phyloP scores from a whole-genome alignment of 2,797 vertebrate genomes.

The Acanthiza pusilla region DNA sequence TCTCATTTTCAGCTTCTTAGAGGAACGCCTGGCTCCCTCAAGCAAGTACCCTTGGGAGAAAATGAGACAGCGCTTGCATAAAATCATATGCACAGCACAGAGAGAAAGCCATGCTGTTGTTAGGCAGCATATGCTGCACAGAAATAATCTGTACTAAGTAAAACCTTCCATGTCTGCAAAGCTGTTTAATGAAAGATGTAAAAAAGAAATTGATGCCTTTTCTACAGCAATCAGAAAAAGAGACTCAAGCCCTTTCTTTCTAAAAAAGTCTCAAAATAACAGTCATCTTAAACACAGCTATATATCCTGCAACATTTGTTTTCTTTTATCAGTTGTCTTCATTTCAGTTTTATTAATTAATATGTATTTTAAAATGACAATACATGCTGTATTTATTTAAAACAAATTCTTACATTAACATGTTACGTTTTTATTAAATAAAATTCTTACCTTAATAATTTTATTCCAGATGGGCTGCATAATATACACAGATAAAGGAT shows the following conservation, averaged over 20 bases:
- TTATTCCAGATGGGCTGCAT: constrained; percentile 73
- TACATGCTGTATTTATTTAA: neutral
- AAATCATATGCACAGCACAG: constrained; percentile 9
- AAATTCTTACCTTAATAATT: constrained; percentile 68
- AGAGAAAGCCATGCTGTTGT: constrained; percentile 17
- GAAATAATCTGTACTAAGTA: neutral
- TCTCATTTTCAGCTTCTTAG: constrained; percentile 45
- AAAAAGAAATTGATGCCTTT: neutral
- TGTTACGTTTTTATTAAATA: neutral
- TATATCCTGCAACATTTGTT: neutral
- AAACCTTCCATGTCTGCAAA: neutral
- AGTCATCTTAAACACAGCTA: neutral
- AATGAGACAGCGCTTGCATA: constrained; percentile 38
- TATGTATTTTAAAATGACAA: neutral
- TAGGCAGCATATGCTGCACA: neutral
- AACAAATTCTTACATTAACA: neutral
- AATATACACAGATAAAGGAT: constrained; percentile 70
- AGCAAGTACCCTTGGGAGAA: constrained; percentile 30
- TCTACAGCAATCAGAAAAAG: neutral
- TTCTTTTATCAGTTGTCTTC: neutral
- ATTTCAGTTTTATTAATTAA: neutral
- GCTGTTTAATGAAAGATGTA: constrained; percentile 8
- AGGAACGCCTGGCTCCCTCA: neutral
- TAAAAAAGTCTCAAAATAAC: neutral
- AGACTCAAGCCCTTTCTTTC: neutral